These are phyloP conservation scores for Aspidiotus rigidus DNA, from an alignment of 2,888 invertebrate species.

Conservation along the genomic window DNA sequence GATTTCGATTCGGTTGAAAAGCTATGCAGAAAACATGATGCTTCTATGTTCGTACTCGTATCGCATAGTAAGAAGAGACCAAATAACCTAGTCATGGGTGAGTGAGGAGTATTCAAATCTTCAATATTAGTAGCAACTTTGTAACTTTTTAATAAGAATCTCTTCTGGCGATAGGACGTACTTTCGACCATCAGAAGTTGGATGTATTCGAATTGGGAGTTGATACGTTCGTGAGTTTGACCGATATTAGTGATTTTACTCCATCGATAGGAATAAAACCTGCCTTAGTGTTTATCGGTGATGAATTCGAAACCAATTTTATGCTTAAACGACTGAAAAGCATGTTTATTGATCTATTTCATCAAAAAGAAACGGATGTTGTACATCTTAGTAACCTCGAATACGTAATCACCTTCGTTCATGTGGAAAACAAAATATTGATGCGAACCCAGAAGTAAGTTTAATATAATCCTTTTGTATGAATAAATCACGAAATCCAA, in stretches of 20 bases:
- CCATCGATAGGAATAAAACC: constrained; percentile 83
- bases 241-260: constrained; percentile 64
- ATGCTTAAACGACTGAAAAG: constrained; percentile 77
- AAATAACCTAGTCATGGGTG: constrained; percentile 77
- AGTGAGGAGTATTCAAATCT: not conserved
- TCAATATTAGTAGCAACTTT: not conserved
- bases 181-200: constrained; percentile 77
- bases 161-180: constrained; percentile 50
- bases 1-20: constrained; percentile 71
- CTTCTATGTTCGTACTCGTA: constrained; percentile 81
- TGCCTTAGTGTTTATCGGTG: constrained; percentile 82
- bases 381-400: constrained; percentile 88
- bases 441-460: constrained; percentile 59
- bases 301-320: constrained; percentile 72
- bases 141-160: not conserved
- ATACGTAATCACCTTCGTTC: constrained; percentile 83
- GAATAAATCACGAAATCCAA: not conserved
- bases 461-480: not conserved
- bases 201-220: constrained; percentile 96
- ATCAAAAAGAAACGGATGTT: constrained; percentile 68
- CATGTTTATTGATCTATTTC: constrained; percentile 84
- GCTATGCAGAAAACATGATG: constrained; percentile 72
- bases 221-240: constrained; percentile 67
- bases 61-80: constrained; percentile 92
- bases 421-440: constrained; percentile 66